These are phyloP conservation scores for Aurelia aurita DNA, from an alignment of 30 jellyfish, hydroid and myxozoan genomes.

Conservation along the genomic window DNA sequence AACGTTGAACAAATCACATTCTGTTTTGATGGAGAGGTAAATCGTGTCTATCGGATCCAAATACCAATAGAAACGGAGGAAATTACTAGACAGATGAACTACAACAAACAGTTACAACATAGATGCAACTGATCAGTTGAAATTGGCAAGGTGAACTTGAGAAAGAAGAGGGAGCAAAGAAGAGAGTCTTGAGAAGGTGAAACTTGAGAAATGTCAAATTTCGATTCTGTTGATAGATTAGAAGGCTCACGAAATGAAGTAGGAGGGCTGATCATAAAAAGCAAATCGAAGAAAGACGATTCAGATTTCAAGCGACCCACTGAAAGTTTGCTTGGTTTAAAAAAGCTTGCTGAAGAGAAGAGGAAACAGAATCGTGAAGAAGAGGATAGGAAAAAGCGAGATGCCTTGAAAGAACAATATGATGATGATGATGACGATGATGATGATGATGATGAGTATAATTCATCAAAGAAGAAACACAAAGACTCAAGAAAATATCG, in stretches of 20 bases:
- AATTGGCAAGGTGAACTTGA: too few relatives aligned
- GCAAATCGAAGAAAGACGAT: constrained; percentile 37
- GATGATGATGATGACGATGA: constrained; percentile 21
- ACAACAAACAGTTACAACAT: too few relatives aligned
- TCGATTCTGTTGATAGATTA: constrained; percentile 83
- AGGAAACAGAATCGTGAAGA: constrained; percentile 53
- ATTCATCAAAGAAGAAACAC: neutral
- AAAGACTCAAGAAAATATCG: constrained; percentile 67
- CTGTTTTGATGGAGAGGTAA: too few relatives aligned
- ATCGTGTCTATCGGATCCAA: too few relatives aligned
- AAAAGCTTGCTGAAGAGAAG: constrained; percentile 87
- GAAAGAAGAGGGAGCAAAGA: neutral
- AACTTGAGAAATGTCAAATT: constrained; percentile 26
- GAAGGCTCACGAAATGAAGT: constrained; percentile 83
- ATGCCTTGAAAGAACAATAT: constrained; percentile 2
- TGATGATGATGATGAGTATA: constrained; percentile 17
- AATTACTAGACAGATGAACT: too few relatives aligned
- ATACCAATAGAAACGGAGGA: too few relatives aligned
- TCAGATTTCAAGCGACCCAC: constrained; percentile 77
- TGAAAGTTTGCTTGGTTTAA: constrained; percentile 85
- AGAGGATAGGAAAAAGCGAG: constrained; percentile 21
- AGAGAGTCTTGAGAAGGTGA: neutral
- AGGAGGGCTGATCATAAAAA: constrained; percentile 82
- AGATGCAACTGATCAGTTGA: too few relatives aligned
- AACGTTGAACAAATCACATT: too few relatives aligned